phyloP scores from a whole-genome alignment of 35 echinoderm and acorn worm species.

The Anneissia japonica region DNA sequence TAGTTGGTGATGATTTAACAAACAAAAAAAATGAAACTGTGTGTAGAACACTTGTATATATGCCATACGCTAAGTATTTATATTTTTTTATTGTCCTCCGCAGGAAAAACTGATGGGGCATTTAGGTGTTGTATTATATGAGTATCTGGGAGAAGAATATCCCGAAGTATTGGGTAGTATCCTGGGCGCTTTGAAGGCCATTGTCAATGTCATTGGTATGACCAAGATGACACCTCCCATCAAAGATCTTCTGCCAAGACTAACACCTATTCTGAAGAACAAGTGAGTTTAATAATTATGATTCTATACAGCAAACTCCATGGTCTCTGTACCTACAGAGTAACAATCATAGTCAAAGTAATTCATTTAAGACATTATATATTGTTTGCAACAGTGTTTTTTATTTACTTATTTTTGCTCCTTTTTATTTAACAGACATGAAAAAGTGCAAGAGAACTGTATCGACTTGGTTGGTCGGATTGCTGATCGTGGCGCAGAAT shows the following conservation, averaged over 20 bases:
- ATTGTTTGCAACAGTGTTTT: no score
- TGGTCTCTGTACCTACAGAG: no score
- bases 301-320: neutral
- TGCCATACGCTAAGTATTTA: neutral
- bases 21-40: no score
- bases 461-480: constrained; percentile 95
- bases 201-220: constrained; percentile 99
- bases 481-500: constrained; percentile 93
- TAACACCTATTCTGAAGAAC: constrained; percentile 97
- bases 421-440: constrained; percentile 57
- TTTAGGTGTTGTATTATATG: constrained; percentile 93
- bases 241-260: constrained; percentile 85
- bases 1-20: no score
- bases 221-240: constrained; percentile 99
- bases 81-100: constrained; percentile 3
- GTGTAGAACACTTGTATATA: neutral
- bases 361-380: no score
- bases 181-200: constrained; percentile 87
- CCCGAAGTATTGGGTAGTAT: constrained; percentile 97
- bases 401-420: neutral
- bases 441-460: constrained; percentile 99
- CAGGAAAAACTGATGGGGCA: constrained; percentile 99
- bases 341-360: no score
- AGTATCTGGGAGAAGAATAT: constrained; percentile 97
- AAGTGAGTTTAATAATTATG: constrained; percentile 36